Base-by-base conservation (phyloP, 64 coral and sea anemone species). In the Montipora cactus region DNA sequence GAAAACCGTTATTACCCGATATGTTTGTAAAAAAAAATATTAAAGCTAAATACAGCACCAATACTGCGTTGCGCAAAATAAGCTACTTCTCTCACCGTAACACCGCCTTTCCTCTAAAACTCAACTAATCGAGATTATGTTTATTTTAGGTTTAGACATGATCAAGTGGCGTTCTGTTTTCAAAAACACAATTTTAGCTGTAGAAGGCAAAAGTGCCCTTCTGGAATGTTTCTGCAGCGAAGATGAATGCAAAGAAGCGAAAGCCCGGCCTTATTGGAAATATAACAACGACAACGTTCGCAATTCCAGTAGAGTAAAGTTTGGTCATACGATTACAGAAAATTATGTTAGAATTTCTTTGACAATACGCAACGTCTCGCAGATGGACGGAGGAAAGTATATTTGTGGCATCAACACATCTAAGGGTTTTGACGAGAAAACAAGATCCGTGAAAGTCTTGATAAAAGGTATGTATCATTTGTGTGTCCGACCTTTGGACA, bases 301-400 rank as follows among this genome's bases (percentile, higher is more conserved):
- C 44, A 16, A 62, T 48, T 68, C 81, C n/a, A 4, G 4, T 14
- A 84, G 61, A 5, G 18, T 68, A 55, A 68, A 7, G 20, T 67
- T 84, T 3, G 28, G 28, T 9, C 37, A 20, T 1, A 15, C 12
- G 44, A 62, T 15, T 68, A 45, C 46, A 14, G 5, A 15, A 15
- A 47, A n/a, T 14, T 15, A 23, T 9, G 37, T 18, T 1, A 67
- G 18, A 16, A 68, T 84, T 8, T 6, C 1, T 1, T 0, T 84
- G 61, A 49, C 25, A 2, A 84, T 84, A 84, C 81, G 61, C 45
- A 68, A 84, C 10, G 59, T 67, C 16, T 84, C 61, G 47, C 4
- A 5, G 12, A 44, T 46, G 5, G 81, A 84, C 8, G 22, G 47
- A 37, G 81, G 81, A 61, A 6, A 44, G 1, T 84, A 68, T 16